Percentiles rank a stretch among this genome's conserved stretches.
These are phyloP conservation scores for Nothobranchius furzeri DNA, from an alignment of 2,113 vertebrate genomes.

Conservation along the genomic window DNA sequence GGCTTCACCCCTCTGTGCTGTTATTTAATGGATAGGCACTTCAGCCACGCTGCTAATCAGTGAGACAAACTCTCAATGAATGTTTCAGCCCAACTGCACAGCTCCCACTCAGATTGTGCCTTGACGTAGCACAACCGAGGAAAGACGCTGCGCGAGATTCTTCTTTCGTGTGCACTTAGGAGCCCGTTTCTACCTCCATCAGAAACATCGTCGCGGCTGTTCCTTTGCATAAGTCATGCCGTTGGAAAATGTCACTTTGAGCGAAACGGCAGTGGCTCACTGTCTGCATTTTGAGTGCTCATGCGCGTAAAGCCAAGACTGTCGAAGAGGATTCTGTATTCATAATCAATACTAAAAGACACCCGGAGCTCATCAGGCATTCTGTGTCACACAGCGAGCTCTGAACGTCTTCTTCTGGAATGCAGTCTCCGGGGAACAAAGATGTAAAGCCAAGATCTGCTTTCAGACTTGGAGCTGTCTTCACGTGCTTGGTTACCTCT, in stretches of 20 bases:
- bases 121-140: slow-evolving; percentile 33
- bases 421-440: slow-evolving; percentile 20
- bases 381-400: slow-evolving; percentile 26
- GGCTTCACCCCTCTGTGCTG: slow-evolving; percentile 28
- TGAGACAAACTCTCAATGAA: slow-evolving; percentile 42
- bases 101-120: slow-evolving; percentile 23
- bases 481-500: slow-evolving; percentile 25
- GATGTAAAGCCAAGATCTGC: slow-evolving; percentile 36
- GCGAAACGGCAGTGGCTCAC: slow-evolving; percentile 37
- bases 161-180: slow-evolving; percentile 45
- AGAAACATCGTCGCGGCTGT: slow-evolving; percentile 46
- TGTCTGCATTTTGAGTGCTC: slow-evolving; percentile 68
- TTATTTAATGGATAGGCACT: slow-evolving; percentile 49
- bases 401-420: slow-evolving; percentile 31
- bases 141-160: slow-evolving; percentile 11
- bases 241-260: slow-evolving; percentile 74
- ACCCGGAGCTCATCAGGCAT: slow-evolving; percentile 36
- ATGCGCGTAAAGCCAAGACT: slow-evolving; percentile 53
- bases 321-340: slow-evolving; percentile 44
- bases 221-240: slow-evolving; percentile 70
- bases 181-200: slow-evolving; percentile 32
- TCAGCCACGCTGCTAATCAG: slow-evolving; percentile 52
- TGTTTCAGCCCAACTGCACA: slow-evolving; percentile 31
- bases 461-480: slow-evolving; percentile 28
- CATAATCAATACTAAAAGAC: slow-evolving; percentile 58